Evolutionary conservation across 1,140 invertebrate genomes (phyloP).

Genomic region (Zaprionus inermis): DNA sequence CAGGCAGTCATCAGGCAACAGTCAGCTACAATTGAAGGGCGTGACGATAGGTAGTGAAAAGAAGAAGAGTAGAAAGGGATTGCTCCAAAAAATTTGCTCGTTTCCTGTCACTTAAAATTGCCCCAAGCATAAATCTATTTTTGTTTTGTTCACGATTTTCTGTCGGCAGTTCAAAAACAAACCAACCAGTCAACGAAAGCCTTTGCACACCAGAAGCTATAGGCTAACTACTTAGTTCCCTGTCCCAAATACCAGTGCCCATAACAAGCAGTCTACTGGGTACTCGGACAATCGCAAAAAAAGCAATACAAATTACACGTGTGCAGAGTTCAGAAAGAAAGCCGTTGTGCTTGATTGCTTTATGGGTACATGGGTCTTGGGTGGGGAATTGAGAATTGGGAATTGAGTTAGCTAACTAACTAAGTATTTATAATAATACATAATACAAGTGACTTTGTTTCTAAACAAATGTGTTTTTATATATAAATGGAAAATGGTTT

Average conservation of each 20-base stretch:
- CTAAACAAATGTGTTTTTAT: neutral
- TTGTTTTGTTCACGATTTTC: slow-evolving; percentile 63
- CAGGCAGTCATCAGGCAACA: slow-evolving; percentile 12
- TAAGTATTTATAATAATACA: too few species aligned
- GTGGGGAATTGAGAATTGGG: too few species aligned
- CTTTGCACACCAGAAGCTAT: slow-evolving; percentile 10
- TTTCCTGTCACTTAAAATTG: slow-evolving; percentile 81
- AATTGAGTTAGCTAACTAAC: too few species aligned
- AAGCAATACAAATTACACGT: neutral
- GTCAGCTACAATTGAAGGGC: slow-evolving; percentile 16
- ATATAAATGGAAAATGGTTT: too few species aligned
- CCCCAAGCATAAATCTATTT: slow-evolving; percentile 81
- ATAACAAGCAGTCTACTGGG: neutral
- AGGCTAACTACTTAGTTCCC: neutral
- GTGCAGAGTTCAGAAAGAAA: neutral
- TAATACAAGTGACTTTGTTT: too few species aligned
- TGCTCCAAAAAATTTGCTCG: slow-evolving; percentile 70
- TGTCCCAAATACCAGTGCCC: neutral
- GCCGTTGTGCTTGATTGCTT: neutral
- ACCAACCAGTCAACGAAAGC: slow-evolving; percentile 40
- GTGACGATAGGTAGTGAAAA: neutral
- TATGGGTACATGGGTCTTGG: too few species aligned
- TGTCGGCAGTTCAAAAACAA: slow-evolving; percentile 26
- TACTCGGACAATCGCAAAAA: neutral
- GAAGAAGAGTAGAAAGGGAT: neutral